Percentiles rank a stretch among this genome's conserved stretches.
Evolutionary conservation across 2,113 vertebrate genomes (phyloP).

Genomic region (Candoia aspera): DNA sequence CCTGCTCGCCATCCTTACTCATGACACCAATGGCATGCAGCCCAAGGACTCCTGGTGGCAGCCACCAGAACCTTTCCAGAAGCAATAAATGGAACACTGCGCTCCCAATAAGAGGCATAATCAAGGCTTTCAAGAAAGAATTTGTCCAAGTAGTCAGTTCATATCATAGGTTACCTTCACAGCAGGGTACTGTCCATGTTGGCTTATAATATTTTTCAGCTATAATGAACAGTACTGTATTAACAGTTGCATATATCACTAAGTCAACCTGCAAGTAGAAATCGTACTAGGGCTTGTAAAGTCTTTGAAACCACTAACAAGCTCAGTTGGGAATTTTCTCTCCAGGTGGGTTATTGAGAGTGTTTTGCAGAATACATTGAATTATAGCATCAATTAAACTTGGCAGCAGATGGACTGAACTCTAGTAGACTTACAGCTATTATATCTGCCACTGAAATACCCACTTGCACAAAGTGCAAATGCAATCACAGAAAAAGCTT

Average conservation of each 20-base stretch:
- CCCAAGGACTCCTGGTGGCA: too few relatives aligned
- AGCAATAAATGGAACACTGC: too few relatives aligned
- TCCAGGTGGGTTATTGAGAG: background rate
- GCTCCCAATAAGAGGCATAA: too few relatives aligned
- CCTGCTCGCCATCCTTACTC: too few relatives aligned
- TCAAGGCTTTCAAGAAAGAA: background rate
- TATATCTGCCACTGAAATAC: background rate
- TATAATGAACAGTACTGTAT: background rate
- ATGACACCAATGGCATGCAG: too few relatives aligned
- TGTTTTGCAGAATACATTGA: background rate
- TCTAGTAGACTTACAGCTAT: background rate
- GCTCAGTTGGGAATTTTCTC: background rate
- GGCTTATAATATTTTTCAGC: background rate
- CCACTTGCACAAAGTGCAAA: background rate
- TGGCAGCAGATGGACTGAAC: too few relatives aligned
- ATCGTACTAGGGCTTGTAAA: background rate
- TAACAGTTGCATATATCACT: background rate
- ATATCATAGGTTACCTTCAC: background rate
- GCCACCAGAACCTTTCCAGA: too few relatives aligned
- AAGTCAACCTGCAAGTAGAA: background rate
- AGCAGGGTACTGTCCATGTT: background rate
- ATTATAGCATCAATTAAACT: background rate
- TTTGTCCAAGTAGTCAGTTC: background rate
- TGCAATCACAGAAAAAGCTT: background rate
- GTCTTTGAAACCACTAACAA: background rate